phyloP scores from a whole-genome alignment of 2,113 vertebrate species.

The Mus spicilegus region DNA sequence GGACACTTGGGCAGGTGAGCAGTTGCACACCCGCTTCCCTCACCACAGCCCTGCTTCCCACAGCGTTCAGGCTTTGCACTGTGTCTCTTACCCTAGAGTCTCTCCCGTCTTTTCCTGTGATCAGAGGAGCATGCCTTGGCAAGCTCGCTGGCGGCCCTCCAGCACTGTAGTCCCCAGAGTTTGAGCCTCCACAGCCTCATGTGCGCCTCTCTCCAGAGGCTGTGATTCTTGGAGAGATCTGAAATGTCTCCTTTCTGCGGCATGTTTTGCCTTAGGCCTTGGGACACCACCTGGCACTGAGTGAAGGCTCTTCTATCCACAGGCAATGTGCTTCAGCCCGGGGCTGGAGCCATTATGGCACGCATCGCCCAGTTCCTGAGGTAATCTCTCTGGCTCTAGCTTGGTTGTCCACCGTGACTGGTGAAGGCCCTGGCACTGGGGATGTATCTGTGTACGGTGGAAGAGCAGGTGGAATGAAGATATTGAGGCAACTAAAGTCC shows the following conservation, averaged over 20 bases:
- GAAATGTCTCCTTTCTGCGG: not conserved
- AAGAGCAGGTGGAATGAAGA: not conserved
- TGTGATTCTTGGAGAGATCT: not conserved
- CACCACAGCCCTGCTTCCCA: not conserved
- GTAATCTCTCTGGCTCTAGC: slow-evolving; percentile 77
- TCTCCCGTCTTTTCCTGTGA: not conserved
- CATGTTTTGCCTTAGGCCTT: not conserved
- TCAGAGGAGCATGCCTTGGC: not conserved
- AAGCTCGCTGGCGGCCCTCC: not conserved
- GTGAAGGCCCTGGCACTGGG: not conserved
- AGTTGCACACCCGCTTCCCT: not conserved
- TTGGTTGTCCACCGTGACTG: not conserved
- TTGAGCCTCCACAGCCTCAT: not conserved
- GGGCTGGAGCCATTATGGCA: slow-evolving; percentile 91
- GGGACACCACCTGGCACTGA: not conserved
- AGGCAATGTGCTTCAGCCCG: slow-evolving; percentile 97
- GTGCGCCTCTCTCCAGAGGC: not conserved
- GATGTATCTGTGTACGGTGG: not conserved
- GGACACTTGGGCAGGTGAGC: not conserved
- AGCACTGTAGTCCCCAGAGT: not conserved
- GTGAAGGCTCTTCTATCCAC: slow-evolving; percentile 64
- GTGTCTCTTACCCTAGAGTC: not conserved
- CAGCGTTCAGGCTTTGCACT: not conserved
- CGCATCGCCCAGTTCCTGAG: slow-evolving; percentile 94
- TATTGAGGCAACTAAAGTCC: not conserved